Conservation (phyloP, 2,113 vertebrate genomes). For the Nymphicus hollandicus region DNA sequence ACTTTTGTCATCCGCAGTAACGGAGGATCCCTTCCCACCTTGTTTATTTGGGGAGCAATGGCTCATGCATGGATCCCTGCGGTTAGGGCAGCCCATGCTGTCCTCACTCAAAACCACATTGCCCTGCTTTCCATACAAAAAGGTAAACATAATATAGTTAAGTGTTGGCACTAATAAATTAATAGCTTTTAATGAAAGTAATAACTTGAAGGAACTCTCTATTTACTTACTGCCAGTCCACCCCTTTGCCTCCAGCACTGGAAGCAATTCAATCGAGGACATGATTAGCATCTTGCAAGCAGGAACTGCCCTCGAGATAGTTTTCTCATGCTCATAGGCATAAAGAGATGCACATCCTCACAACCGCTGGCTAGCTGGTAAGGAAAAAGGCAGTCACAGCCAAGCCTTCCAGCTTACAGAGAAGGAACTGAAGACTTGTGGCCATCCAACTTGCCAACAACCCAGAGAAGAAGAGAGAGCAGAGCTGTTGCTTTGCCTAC, state of each 20-base stretch:
- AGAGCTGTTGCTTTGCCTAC: background rate
- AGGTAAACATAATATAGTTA: background rate
- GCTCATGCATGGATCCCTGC: background rate
- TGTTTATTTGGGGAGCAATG: background rate
- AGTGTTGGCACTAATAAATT: background rate
- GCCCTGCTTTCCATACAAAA: background rate
- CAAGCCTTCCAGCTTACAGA: background rate
- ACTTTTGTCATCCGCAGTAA: background rate
- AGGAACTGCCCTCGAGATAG: background rate
- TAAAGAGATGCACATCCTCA: background rate
- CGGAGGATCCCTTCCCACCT: background rate
- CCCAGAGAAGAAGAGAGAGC: background rate
- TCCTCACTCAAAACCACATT: background rate
- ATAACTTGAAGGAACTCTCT: background rate
- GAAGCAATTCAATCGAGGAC: background rate
- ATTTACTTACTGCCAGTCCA: background rate
- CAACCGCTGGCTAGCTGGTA: background rate
- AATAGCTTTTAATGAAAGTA: slow-evolving; percentile 4
- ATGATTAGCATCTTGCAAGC: background rate
- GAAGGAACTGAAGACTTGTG: background rate
- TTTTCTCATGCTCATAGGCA: background rate
- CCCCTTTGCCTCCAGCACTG: background rate
- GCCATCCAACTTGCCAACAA: background rate
- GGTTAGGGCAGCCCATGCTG: accelerated
- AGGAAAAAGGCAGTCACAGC: background rate